Evolutionary conservation across 2,797 vertebrate genomes (phyloP).

Genomic region (Bradypodion ventrale): DNA sequence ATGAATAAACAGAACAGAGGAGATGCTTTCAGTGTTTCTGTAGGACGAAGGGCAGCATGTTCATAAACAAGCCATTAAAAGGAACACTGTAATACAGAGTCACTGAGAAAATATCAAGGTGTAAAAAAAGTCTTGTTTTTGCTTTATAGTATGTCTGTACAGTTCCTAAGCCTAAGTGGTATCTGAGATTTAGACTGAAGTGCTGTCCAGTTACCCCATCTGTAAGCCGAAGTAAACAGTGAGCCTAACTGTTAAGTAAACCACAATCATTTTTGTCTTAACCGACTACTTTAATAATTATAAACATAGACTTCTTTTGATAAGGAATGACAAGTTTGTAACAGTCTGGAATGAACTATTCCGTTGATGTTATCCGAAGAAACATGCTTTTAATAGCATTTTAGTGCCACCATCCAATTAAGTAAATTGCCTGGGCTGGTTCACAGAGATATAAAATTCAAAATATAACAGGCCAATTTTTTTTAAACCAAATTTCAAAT

Average conservation of each 20-base stretch:
- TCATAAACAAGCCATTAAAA: slow-evolving; percentile 58
- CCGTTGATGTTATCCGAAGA: not conserved
- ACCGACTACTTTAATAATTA: not conserved
- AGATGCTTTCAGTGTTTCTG: slow-evolving; percentile 58
- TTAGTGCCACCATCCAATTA: not conserved
- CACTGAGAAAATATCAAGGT: slow-evolving; percentile 47
- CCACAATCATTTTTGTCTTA: not conserved
- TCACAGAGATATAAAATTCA: not conserved
- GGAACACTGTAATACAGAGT: slow-evolving; percentile 57
- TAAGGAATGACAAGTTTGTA: not conserved
- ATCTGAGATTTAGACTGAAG: not conserved
- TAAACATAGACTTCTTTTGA: not conserved
- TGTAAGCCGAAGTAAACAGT: not conserved
- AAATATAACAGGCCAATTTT: not conserved
- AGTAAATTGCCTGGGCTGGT: not conserved
- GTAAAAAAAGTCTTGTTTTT: slow-evolving; percentile 26
- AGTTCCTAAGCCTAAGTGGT: not conserved
- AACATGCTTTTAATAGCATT: not conserved
- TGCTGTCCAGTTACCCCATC: not conserved
- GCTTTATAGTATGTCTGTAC: slow-evolving; percentile 25
- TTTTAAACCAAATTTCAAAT: too few relatives aligned
- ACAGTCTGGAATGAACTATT: not conserved
- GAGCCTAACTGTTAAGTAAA: not conserved
- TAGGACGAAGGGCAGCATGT: slow-evolving; percentile 39
- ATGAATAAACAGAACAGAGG: slow-evolving; percentile 50